Conservation (phyloP, 2,888 invertebrate species). For the Drosophila helvetica region DNA sequence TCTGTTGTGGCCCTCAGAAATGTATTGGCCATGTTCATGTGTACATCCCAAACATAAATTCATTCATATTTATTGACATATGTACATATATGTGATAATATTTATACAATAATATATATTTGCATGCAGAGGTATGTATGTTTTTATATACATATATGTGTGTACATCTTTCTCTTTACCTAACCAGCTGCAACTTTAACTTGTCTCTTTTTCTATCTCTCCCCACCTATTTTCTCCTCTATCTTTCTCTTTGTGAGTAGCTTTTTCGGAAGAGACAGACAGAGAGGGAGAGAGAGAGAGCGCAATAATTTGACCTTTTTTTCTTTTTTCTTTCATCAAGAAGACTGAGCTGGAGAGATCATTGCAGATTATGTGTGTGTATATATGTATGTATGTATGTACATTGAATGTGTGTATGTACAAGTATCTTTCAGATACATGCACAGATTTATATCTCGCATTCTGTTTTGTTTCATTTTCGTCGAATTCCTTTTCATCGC, state of each 20-base stretch:
- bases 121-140: conserved; percentile 45
- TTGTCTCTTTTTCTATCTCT: conserved; percentile 39
- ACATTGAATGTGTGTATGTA: too few relatives aligned
- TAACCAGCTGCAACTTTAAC: conserved; percentile 72
- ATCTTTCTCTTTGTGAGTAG: conserved; percentile 17
- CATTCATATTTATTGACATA: not conserved
- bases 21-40: conserved; percentile 62
- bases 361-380: conserved; percentile 65
- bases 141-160: not conserved
- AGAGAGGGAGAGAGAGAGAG: conserved; percentile 6
- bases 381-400: not conserved
- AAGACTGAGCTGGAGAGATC: conserved; percentile 71
- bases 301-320: conserved; percentile 75
- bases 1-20: conserved; percentile 65
- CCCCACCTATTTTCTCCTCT: conserved; percentile 11
- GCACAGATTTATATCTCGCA: conserved; percentile 39
- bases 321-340: conserved; percentile 57
- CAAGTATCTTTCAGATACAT: conserved; percentile 31
- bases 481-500: conserved; percentile 21
- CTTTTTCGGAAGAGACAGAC: conserved; percentile 14
- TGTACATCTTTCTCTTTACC: conserved; percentile 36
- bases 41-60: conserved; percentile 5
- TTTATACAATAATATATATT: not conserved
- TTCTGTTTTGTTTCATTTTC: conserved; percentile 22
- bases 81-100: not conserved